A percentile compares a stretch with the other conserved stretches of the same genome.
phyloP scores from a whole-genome alignment of 2,797 vertebrate genomes.

The Chrysocyon brachyurus region DNA sequence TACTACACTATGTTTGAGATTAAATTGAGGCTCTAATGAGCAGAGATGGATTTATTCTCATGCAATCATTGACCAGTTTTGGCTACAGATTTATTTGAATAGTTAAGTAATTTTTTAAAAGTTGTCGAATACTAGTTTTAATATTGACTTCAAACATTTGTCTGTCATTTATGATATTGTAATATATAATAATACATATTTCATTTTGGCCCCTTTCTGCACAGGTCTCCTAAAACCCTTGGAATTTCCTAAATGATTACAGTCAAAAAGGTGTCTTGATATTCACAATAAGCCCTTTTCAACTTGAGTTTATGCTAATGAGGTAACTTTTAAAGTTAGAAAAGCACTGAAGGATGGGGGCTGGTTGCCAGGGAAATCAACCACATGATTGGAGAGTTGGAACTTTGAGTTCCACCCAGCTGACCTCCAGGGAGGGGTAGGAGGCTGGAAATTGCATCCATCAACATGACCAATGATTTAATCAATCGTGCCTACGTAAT shows the following conservation, averaged over 20 bases:
- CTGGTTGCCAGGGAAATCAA: neutral
- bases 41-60: neutral
- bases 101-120: neutral
- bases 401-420: neutral
- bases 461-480: neutral
- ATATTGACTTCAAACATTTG: neutral
- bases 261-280: neutral
- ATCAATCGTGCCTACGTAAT: neutral
- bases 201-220: neutral
- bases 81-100: neutral
- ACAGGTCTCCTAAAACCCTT: neutral
- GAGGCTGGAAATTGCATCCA: neutral
- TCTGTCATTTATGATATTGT: neutral
- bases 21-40: neutral
- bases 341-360: neutral
- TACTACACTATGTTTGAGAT: neutral
- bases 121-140: neutral
- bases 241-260: neutral
- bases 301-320: neutral
- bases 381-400: neutral
- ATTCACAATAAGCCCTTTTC: neutral
- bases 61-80: neutral
- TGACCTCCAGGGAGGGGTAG: neutral
- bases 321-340: neutral
- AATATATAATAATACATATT: neutral